Conservation (phyloP, 2,888 invertebrate species). For the Lithosia quadra region DNA sequence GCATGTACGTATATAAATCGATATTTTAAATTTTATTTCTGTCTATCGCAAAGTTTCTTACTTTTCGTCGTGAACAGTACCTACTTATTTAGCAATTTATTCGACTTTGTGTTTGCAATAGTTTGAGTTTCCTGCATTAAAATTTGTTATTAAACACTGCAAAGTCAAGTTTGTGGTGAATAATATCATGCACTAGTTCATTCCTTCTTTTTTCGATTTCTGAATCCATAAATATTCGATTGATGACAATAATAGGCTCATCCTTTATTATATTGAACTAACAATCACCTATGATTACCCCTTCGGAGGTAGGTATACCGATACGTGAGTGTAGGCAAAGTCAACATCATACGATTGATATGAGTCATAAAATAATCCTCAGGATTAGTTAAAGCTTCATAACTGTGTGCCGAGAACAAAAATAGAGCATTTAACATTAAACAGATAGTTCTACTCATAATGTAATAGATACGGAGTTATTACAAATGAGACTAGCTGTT, state of each 20-base stretch:
- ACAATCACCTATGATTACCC: background rate
- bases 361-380: conserved; percentile 35
- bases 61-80: conserved; percentile 8
- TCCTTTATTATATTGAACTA: too few species aligned
- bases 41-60: background rate
- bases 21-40: conserved; percentile 3
- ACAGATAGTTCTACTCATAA: conserved; percentile 29
- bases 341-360: background rate
- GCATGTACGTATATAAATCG: conserved; percentile 28
- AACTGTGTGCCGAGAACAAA: conserved; percentile 21
- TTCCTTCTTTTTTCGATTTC: background rate
- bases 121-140: background rate
- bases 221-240: background rate
- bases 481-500: background rate
- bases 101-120: background rate
- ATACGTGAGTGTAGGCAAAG: background rate
- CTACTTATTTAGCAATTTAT: background rate
- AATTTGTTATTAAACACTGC: background rate
- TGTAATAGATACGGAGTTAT: conserved; percentile 11
- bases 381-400: conserved; percentile 17
- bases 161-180: background rate
- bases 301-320: background rate
- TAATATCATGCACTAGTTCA: background rate
- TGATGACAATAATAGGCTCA: too few species aligned
- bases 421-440: conserved; percentile 36